These are phyloP conservation scores for Coelinius sp. DNA, from an alignment of 2,888 invertebrate genomes.

Conservation along the genomic window DNA sequence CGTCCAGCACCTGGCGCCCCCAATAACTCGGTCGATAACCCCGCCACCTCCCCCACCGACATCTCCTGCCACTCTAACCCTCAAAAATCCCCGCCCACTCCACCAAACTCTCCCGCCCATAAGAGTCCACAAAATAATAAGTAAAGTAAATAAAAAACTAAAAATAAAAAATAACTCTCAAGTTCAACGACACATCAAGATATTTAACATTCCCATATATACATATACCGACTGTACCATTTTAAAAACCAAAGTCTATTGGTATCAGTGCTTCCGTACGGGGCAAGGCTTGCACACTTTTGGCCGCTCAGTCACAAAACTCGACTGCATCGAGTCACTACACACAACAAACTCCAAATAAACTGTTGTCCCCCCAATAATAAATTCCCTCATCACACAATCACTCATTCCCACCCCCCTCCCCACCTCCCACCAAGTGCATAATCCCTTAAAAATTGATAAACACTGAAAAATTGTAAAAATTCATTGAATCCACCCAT, in stretches of 20 bases:
- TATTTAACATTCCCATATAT: too few species aligned
- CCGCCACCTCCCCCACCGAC: too few species aligned
- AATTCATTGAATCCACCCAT: not conserved
- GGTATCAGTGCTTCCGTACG: slow-evolving; percentile 56
- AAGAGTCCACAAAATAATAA: too few species aligned
- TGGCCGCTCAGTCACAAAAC: slow-evolving; percentile 65
- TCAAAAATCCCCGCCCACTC: too few species aligned
- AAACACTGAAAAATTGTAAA: not conserved
- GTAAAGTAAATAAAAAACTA: too few species aligned
- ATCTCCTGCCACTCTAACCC: too few species aligned
- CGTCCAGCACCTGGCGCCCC: too few species aligned
- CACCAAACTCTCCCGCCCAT: too few species aligned
- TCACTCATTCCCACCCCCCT: slow-evolving; percentile 1
- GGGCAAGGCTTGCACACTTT: slow-evolving; percentile 62
- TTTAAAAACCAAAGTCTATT: slow-evolving; percentile 49
- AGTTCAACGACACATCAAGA: too few species aligned
- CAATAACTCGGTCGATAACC: too few species aligned
- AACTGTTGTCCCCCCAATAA: slow-evolving; percentile 34
- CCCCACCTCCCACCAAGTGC: not conserved
- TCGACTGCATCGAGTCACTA: slow-evolving; percentile 66
- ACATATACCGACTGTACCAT: too few species aligned
- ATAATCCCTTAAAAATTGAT: not conserved
- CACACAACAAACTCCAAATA: slow-evolving; percentile 40
- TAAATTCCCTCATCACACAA: slow-evolving; percentile 30
- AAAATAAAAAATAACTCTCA: too few species aligned